Evolutionary conservation across 2,888 invertebrate genomes (phyloP).

Genomic region (Colostygia pectinataria): DNA sequence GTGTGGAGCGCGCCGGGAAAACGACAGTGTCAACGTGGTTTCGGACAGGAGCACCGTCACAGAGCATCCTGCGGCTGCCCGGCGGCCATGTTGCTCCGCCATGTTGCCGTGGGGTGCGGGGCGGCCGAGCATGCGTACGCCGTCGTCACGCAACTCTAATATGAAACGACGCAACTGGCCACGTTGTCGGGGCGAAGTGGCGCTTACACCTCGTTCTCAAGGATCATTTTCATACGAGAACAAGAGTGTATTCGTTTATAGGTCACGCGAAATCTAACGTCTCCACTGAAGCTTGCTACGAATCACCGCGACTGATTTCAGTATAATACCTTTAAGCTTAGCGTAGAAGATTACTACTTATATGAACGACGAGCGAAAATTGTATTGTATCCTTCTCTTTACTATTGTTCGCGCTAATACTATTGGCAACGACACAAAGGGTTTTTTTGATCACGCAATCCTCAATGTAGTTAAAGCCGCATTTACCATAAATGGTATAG

Average conservation of each 20-base stretch:
- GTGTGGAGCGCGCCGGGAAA: conserved; percentile 65
- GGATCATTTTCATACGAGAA: conserved; percentile 51
- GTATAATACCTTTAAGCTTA: conserved; percentile 57
- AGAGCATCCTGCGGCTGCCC: conserved; percentile 80
- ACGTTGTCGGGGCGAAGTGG: conserved; percentile 47
- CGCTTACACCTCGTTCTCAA: conserved; percentile 54
- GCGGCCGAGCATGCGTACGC: conserved; percentile 76
- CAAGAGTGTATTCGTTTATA: conserved; percentile 67
- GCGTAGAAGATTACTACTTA: conserved; percentile 44
- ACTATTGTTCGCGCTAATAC: conserved; percentile 34
- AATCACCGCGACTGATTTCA: conserved; percentile 71
- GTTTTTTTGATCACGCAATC: conserved; percentile 25
- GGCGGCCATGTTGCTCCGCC: conserved; percentile 83
- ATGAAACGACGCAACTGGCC: conserved; percentile 68
- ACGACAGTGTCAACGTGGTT: conserved; percentile 65
- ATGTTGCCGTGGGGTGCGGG: conserved; percentile 76
- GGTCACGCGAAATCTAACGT: conserved; percentile 70
- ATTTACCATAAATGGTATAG: not conserved
- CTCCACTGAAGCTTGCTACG: conserved; percentile 73
- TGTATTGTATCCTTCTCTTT: conserved; percentile 37
- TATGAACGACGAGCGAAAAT: conserved; percentile 45
- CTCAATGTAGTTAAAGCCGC: not conserved
- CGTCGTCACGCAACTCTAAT: conserved; percentile 69
- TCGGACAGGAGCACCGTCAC: conserved; percentile 71
- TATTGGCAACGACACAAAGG: conserved; percentile 26